A percentile compares a stretch with the other conserved stretches of the same genome.
These are phyloP conservation scores for Glaucomys volans DNA, from an alignment of 2,113 vertebrate genomes.

Conservation along the genomic window DNA sequence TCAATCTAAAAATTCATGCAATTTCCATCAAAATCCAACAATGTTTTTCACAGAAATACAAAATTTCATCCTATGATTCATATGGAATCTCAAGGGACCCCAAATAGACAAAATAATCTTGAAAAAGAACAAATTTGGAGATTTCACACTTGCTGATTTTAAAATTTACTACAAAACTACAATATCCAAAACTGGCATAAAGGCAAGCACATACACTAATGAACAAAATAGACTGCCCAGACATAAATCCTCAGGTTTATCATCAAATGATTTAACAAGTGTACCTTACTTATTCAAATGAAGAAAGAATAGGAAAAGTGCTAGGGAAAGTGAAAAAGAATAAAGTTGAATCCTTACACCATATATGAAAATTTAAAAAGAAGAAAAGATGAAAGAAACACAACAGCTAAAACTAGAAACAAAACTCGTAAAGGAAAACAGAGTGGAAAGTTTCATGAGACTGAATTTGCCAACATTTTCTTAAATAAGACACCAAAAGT, in stretches of 20 bases:
- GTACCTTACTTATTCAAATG: neutral
- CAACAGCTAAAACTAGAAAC: neutral
- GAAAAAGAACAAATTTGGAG: constrained; percentile 6
- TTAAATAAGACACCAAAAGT: too few relatives aligned
- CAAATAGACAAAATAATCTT: neutral
- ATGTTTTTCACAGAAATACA: neutral
- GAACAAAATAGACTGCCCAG: neutral
- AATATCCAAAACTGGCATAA: neutral
- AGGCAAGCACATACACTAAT: neutral
- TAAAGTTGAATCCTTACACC: neutral
- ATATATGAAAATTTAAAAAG: neutral
- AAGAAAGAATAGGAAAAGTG: neutral
- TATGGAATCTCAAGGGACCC: neutral
- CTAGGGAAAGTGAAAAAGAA: neutral
- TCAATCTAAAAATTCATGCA: neutral
- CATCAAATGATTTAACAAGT: neutral
- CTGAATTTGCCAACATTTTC: too few relatives aligned
- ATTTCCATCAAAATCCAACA: neutral
- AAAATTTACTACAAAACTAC: too few relatives aligned
- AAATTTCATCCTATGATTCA: neutral
- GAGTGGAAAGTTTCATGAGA: neutral
- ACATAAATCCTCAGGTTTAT: too few relatives aligned
- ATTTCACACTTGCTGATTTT: neutral
- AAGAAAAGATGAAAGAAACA: neutral
- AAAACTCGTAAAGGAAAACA: neutral